Evolutionary conservation across 92 coral and sea anemone genomes (phyloP).

Genomic region (Bergia puertoricense): DNA sequence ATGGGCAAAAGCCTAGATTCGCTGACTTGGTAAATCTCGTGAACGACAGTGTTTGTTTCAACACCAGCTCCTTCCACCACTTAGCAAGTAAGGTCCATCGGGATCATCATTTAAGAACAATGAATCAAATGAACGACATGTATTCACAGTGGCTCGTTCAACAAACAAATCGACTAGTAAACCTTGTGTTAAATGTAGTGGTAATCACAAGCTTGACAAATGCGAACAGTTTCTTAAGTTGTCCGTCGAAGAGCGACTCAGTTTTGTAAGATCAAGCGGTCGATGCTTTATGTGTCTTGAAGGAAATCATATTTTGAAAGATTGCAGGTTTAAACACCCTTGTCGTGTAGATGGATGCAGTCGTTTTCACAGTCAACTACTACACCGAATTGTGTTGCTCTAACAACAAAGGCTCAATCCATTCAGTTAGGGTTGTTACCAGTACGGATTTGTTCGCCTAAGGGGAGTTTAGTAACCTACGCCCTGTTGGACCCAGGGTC

Average conservation of each 20-base stretch:
- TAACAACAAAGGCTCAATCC: background rate
- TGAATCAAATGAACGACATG: background rate
- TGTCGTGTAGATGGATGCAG: conserved; percentile 44
- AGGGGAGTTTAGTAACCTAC: background rate
- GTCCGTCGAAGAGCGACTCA: conserved; percentile 37
- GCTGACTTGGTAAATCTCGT: background rate
- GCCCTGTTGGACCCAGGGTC: background rate
- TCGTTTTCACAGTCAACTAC: conserved; percentile 40
- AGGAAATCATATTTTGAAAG: conserved; percentile 42
- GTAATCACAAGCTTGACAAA: conserved; percentile 51
- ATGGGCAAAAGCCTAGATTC: background rate
- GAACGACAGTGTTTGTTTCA: background rate
- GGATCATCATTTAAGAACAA: background rate
- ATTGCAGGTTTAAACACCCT: conserved; percentile 26
- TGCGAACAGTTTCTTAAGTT: conserved; percentile 44
- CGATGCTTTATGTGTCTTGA: conserved; percentile 53
- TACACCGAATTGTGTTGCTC: conserved; percentile 10
- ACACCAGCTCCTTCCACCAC: background rate
- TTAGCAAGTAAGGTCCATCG: background rate
- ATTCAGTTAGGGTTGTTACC: background rate
- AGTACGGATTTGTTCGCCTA: background rate
- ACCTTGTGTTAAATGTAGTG: conserved; percentile 43
- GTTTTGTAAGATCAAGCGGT: conserved; percentile 47
- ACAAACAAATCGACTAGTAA: background rate
- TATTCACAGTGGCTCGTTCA: background rate